Conservation (phyloP, 2,113 vertebrate species). For the Butorides virescens region DNA sequence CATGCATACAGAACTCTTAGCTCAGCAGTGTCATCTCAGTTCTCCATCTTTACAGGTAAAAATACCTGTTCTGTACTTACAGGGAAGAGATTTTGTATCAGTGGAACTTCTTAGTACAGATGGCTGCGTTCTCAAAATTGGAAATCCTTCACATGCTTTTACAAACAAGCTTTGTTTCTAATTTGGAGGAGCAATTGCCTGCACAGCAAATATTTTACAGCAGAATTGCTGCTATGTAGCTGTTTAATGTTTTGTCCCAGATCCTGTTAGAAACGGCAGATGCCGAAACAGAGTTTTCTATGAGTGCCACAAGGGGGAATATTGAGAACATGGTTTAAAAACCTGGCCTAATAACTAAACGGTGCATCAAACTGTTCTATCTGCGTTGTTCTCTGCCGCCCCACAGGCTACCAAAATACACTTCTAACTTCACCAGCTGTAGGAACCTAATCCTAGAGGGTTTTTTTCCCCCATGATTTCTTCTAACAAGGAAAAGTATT, state of each 20-base stretch:
- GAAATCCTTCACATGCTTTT: neutral
- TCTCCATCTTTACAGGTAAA: neutral
- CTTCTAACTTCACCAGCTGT: neutral
- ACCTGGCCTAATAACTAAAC: neutral
- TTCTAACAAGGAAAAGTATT: neutral
- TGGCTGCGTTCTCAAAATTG: neutral
- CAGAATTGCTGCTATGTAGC: neutral
- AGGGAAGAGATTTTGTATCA: neutral
- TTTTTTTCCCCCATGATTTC: accelerated
- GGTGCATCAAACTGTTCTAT: accelerated
- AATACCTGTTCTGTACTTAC: neutral
- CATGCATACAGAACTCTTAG: neutral
- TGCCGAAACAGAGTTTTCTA: neutral
- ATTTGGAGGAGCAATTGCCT: neutral
- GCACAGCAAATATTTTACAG: neutral
- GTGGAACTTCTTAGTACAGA: neutral
- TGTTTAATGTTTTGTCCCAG: neutral
- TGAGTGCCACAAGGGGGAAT: neutral
- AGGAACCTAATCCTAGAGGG: neutral
- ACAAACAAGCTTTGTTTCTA: accelerated
- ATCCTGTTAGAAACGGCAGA: accelerated
- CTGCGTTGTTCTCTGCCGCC: neutral
- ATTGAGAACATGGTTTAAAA: neutral
- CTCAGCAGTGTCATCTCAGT: neutral
- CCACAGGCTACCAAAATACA: neutral